Percentiles rank a stretch among this genome's conserved stretches.
phyloP scores from a whole-genome alignment of 2,888 invertebrate genomes.

The Dioctria linearis region DNA sequence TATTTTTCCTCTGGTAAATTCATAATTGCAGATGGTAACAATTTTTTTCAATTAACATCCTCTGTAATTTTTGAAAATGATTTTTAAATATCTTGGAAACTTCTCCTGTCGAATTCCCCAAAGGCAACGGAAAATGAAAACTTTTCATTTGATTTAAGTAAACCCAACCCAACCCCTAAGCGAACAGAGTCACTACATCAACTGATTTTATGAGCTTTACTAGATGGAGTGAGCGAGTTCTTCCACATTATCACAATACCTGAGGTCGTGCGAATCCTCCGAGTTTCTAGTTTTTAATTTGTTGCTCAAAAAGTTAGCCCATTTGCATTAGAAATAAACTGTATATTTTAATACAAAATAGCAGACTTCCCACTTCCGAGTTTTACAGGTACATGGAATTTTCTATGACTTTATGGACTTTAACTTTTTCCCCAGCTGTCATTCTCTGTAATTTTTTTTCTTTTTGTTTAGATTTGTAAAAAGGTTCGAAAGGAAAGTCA shows the following conservation, averaged over 20 bases:
- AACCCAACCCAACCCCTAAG: neutral
- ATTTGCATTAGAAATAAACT: conserved; percentile 43
- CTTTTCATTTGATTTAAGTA: no score
- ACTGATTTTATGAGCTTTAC: neutral
- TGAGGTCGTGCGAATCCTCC: neutral
- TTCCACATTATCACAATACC: neutral
- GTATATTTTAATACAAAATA: conserved; percentile 42
- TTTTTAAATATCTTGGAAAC: no score
- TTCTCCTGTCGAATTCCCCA: no score
- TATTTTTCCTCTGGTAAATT: no score
- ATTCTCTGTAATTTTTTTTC: conserved; percentile 14
- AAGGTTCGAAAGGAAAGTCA: conserved; percentile 16
- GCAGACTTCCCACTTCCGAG: conserved; percentile 26
- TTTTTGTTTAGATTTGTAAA: conserved; percentile 8
- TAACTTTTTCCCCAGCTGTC: conserved; percentile 9
- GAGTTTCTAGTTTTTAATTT: conserved; percentile 35
- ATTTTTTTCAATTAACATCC: no score
- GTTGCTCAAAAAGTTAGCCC: conserved; percentile 32
- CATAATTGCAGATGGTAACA: no score
- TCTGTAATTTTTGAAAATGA: no score
- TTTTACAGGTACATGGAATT: conserved; percentile 12
- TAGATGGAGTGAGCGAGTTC: neutral
- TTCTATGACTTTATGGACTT: conserved; percentile 25
- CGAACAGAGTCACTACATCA: neutral
- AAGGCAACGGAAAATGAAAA: no score